Conservation (phyloP, 2,113 vertebrate species). For the Hemicordylus capensis region DNA sequence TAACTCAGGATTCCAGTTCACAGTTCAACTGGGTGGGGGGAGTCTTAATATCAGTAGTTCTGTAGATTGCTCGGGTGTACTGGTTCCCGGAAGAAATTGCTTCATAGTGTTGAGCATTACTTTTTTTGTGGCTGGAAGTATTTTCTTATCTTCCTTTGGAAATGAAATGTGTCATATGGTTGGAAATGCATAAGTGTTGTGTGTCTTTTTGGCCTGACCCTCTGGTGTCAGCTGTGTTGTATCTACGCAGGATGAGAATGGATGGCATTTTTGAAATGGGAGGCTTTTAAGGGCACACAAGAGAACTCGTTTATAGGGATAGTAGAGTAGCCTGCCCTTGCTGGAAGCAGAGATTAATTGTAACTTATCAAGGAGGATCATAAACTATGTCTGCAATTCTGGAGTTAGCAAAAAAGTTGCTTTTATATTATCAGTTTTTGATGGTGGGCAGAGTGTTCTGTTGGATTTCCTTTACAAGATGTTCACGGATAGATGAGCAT, state of each 20-base stretch:
- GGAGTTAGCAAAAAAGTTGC: background rate
- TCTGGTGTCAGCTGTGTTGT: background rate
- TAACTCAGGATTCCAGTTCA: background rate
- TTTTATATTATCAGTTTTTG: background rate
- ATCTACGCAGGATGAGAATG: background rate
- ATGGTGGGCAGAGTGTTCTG: background rate
- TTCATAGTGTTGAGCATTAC: background rate
- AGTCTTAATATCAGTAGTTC: background rate
- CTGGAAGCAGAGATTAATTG: fast-evolving
- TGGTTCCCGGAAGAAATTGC: background rate
- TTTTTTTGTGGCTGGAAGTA: background rate
- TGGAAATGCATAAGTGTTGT: background rate
- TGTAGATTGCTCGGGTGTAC: background rate
- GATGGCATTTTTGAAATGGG: background rate
- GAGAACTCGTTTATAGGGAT: fast-evolving
- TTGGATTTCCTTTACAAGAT: conserved; percentile 32
- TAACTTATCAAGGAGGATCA: background rate
- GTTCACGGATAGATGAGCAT: conserved; percentile 46
- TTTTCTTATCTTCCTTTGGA: background rate
- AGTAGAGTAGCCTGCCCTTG: background rate
- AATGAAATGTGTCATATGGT: background rate
- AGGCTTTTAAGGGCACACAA: background rate
- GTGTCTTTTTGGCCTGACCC: background rate
- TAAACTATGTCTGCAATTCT: fast-evolving
- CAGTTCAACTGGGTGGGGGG: too few relatives aligned